phyloP scores from a whole-genome alignment of 2,888 invertebrate species.

The Nomada hirtipes region DNA sequence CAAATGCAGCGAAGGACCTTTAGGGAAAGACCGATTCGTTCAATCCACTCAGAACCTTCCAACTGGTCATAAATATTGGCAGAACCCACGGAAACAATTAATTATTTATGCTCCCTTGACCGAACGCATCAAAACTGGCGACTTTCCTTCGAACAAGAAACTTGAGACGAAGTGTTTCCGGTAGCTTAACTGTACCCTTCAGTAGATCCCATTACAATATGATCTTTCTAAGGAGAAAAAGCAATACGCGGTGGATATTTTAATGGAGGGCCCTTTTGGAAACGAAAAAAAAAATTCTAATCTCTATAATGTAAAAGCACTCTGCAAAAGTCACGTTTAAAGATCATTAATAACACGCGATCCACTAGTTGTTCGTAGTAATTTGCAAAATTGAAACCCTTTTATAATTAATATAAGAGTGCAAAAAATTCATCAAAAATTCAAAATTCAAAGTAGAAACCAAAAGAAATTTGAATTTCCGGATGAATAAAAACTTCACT shows the following conservation, averaged over 20 bases:
- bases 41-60: not conserved
- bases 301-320: no score
- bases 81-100: not conserved
- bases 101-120: slow-evolving; percentile 21
- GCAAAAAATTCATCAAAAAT: no score
- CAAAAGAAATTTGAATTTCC: no score
- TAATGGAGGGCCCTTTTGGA: not conserved
- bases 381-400: no score
- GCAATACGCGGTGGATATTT: not conserved
- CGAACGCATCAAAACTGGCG: not conserved
- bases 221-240: not conserved
- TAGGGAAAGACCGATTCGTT: not conserved
- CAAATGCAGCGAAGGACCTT: not conserved
- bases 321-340: no score
- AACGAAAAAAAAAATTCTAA: not conserved
- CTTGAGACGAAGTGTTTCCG: slow-evolving; percentile 2
- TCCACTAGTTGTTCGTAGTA: no score
- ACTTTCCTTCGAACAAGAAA: not conserved
- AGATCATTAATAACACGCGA: no score
- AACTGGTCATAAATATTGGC: slow-evolving; percentile 25
- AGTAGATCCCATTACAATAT: not conserved
- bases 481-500: no score
- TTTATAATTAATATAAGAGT: no score
- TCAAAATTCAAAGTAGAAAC: no score
- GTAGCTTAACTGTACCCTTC: not conserved